Evolutionary conservation across 2,113 vertebrate species (phyloP).

Genomic region (Heliornis fulica): DNA sequence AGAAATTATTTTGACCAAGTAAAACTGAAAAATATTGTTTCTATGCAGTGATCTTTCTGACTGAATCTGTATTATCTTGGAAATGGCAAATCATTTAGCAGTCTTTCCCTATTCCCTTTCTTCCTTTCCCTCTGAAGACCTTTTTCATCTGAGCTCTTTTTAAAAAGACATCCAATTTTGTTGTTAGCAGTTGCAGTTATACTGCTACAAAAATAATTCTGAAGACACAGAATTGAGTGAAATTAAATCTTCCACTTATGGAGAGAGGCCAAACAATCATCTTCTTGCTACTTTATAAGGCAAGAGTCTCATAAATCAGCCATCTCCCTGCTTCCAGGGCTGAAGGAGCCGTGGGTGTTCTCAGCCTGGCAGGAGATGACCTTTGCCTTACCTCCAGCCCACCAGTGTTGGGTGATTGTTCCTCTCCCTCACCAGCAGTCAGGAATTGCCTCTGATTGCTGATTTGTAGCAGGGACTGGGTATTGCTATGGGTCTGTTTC

Average conservation of each 20-base stretch:
- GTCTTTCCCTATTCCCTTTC: constrained; percentile 61
- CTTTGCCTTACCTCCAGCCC: constrained; percentile 5
- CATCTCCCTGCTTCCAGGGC: background rate
- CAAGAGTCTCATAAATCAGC: constrained; percentile 26
- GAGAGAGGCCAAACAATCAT: background rate
- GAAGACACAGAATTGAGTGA: constrained; percentile 12
- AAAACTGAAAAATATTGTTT: background rate
- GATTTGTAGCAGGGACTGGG: background rate
- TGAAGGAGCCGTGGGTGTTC: background rate
- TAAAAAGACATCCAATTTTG: constrained; percentile 71
- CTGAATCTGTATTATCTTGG: background rate
- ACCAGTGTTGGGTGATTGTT: background rate
- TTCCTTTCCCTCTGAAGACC: constrained; percentile 33
- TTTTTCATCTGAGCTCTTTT: constrained; percentile 70
- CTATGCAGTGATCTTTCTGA: background rate
- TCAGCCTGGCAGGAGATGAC: background rate
- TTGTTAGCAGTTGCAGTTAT: constrained; percentile 25
- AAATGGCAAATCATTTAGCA: constrained; percentile 47
- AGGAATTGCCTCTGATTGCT: background rate
- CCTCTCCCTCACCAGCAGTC: background rate
- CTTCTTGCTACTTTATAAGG: background rate
- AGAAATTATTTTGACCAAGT: background rate
- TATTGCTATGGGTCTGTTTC: background rate
- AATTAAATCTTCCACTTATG: constrained; percentile 37
- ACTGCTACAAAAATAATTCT: constrained; percentile 43